Base-by-base conservation (phyloP, 2,888 invertebrate species). In the Molanna angustata region DNA sequence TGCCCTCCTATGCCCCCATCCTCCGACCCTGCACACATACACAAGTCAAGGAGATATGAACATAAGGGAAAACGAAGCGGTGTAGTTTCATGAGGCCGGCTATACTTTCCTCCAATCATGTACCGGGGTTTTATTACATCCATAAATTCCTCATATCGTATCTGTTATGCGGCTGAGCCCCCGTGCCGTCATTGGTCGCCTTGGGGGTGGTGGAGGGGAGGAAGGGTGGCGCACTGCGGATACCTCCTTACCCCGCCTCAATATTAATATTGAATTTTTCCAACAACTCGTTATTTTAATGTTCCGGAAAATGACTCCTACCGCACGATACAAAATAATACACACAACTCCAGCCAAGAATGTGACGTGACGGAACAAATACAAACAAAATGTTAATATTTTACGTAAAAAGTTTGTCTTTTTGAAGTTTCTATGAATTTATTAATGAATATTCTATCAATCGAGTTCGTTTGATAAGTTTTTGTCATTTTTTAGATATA, bases 261-360 rank as follows among this genome's bases (percentile, higher is more conserved):
- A 84, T 85, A 85, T 86, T 85, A 85, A 85, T 86, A 85, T 85
- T 84, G 83, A 83, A 85, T 85, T 85, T 85, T 84, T 83, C 78
- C 79, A 78, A 76, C 78, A 72, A 74, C 74, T 74, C 73, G 50
- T 76, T 77, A 76, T 76, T 76, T 76, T 76, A 77, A 76, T 76
- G 76, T 74, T 73, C 74, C 76, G 76, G 76, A 76, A 76, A 77
- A 77, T 76, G 76, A 54, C 41, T 37, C 41, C 41, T 44, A n/a
- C n/a, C n/a, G n/a, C n/a, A n/a, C n/a, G n/a, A n/a, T n/a, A n/a
- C n/a, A n/a, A n/a, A n/a, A n/a, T n/a, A n/a, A n/a, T n/a, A n/a
- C n/a, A n/a, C n/a, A n/a, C n/a, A n/a, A n/a, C n/a, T n/a, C n/a
- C n/a, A n/a, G n/a, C n/a, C n/a, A n/a, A n/a, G n/a, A n/a, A n/a